Conservation (phyloP, 2,113 vertebrate species). For the human (Homo sapiens) region DNA sequence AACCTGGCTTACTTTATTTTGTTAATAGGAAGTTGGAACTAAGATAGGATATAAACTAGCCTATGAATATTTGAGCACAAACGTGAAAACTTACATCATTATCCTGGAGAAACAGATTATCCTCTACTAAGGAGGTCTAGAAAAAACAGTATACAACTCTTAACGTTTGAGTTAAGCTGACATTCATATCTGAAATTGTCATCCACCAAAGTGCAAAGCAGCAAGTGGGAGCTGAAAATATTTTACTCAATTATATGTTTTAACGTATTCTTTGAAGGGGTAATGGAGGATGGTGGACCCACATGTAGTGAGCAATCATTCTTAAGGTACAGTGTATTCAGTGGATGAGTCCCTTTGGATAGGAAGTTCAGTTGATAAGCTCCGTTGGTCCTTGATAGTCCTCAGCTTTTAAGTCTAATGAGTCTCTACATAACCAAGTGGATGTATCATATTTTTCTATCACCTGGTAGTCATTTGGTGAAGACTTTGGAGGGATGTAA, state of each 20-base stretch:
- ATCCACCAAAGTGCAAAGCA: neutral
- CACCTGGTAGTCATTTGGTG: neutral
- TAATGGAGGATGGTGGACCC: too few species aligned
- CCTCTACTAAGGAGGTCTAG: neutral
- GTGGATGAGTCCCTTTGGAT: neutral
- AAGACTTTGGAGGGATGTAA: neutral
- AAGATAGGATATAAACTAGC: neutral
- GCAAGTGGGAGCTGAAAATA: neutral
- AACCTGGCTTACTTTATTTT: constrained; percentile 23
- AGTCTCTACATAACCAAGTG: neutral
- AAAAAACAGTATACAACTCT: neutral
- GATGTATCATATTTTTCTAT: neutral
- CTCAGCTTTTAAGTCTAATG: neutral
- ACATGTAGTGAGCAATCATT: neutral
- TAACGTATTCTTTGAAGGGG: neutral
- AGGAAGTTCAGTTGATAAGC: neutral
- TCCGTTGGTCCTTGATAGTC: neutral
- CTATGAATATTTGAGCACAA: neutral
- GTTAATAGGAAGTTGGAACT: neutral
- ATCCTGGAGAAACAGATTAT: neutral
- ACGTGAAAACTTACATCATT: neutral
- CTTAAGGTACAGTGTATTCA: neutral
- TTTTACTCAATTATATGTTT: neutral
- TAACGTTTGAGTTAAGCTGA: neutral
- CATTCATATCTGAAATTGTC: neutral